These are phyloP conservation scores for Cassiopea xamachana DNA, from an alignment of 30 jellyfish, hydroid and myxozoan species.

Conservation along the genomic window DNA sequence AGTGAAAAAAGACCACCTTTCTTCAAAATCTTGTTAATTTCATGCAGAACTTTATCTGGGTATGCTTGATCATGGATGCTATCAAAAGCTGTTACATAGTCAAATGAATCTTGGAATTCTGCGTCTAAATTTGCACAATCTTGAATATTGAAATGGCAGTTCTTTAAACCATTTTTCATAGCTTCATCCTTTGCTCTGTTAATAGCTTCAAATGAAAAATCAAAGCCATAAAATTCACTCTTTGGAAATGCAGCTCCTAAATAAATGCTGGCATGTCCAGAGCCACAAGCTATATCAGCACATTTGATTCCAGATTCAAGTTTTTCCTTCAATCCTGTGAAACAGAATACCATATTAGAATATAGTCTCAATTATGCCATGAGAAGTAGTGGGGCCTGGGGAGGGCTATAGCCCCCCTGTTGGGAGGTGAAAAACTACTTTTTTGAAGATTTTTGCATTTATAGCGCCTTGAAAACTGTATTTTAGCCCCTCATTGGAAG, in stretches of 20 bases:
- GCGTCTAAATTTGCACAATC: conserved; percentile 36
- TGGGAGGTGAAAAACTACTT: too few species aligned
- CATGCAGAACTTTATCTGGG: conserved; percentile 49
- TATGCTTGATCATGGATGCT: conserved; percentile 68
- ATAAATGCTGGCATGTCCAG: conserved; percentile 25
- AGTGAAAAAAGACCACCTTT: conserved; percentile 55
- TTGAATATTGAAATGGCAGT: conserved; percentile 37
- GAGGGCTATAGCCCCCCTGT: too few species aligned
- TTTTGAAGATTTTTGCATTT: too few species aligned
- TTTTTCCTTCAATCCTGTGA: conserved; percentile 34
- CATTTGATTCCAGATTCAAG: conserved; percentile 59
- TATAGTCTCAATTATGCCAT: too few species aligned
- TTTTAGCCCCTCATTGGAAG: too few species aligned
- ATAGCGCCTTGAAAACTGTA: too few species aligned
- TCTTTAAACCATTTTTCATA: conserved; percentile 5
- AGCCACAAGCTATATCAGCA: conserved; percentile 61
- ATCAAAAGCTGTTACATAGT: conserved; percentile 65
- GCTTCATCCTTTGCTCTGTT: conserved; percentile 24
- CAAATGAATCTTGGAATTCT: conserved; percentile 17
- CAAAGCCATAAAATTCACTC: conserved; percentile 60
- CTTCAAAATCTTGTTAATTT: conserved; percentile 13
- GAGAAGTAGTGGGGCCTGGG: too few species aligned
- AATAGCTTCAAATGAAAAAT: conserved; percentile 57
- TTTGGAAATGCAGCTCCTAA: conserved; percentile 58
- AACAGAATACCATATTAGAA: not conserved